Evolutionary conservation across 2,888 invertebrate genomes (phyloP).

Genomic region (Parnassius mnemosyne): DNA sequence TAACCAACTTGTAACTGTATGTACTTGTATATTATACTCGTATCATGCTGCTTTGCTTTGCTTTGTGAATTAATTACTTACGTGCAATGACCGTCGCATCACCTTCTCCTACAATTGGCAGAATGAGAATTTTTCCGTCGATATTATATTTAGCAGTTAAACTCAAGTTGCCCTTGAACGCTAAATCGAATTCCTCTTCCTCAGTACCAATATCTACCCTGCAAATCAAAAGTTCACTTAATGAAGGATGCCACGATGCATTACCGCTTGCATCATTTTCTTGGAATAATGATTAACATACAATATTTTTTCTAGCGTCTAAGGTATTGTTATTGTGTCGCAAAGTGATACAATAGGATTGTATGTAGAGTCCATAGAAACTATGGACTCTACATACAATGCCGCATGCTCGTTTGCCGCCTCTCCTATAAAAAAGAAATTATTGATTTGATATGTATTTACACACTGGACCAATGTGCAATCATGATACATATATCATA

Average conservation of each 20-base stretch:
- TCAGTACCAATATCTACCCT: constrained; percentile 52
- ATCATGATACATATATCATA: no score
- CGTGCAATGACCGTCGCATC: constrained; percentile 62
- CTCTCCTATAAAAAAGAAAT: no score
- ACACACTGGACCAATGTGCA: no score
- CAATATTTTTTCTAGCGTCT: constrained; percentile 16
- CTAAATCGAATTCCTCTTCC: constrained; percentile 52
- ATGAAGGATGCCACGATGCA: background rate
- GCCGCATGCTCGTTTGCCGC: no score
- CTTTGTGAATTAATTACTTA: constrained; percentile 54
- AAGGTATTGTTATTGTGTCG: constrained; percentile 7
- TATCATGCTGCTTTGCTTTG: background rate
- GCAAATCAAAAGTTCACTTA: constrained; percentile 34
- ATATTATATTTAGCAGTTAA: constrained; percentile 69
- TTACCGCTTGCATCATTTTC: constrained; percentile 1
- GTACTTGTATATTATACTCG: background rate
- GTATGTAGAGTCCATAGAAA: background rate
- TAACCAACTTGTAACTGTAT: no score
- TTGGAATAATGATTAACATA: constrained; percentile 17
- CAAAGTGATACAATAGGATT: constrained; percentile 7
- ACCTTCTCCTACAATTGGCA: constrained; percentile 76
- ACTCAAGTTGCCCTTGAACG: constrained; percentile 58
- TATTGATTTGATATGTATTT: background rate
- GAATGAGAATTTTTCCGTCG: constrained; percentile 71
- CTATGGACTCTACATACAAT: no score